A percentile compares a stretch with the other conserved stretches of the same genome.
These are phyloP conservation scores for Drosophila teissieri DNA, from an alignment of 1,140 invertebrate genomes.

Conservation along the genomic window DNA sequence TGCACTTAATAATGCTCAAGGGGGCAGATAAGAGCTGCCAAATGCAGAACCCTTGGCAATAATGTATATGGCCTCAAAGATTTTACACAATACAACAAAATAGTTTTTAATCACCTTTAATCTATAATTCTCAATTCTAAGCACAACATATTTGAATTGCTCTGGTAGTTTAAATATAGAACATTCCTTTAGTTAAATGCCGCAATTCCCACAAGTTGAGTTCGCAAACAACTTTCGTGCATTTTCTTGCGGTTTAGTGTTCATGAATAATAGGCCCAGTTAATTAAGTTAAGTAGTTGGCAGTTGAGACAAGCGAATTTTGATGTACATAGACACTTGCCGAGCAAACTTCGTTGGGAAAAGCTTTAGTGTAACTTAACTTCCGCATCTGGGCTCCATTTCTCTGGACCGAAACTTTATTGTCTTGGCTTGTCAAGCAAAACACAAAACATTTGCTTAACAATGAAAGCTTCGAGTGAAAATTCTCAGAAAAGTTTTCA, in stretches of 20 bases:
- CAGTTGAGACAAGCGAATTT: neutral
- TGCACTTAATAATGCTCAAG: constrained; percentile 28
- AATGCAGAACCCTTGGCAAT: neutral
- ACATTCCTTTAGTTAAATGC: neutral
- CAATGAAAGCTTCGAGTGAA: constrained; percentile 20
- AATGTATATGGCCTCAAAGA: neutral
- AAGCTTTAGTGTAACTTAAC: constrained; percentile 1
- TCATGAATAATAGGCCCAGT: constrained; percentile 26
- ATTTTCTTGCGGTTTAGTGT: constrained; percentile 16
- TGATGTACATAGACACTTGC: neutral
- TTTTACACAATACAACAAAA: no score
- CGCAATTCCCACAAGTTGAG: constrained; percentile 14
- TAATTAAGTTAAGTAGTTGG: constrained; percentile 40
- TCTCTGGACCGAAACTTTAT: neutral
- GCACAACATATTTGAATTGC: no score
- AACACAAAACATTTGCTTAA: constrained; percentile 19
- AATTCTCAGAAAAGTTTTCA: constrained; percentile 28
- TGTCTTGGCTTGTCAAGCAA: constrained; percentile 19
- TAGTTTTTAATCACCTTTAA: no score
- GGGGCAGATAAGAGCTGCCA: constrained; percentile 1
- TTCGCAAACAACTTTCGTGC: constrained; percentile 15
- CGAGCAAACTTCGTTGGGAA: neutral
- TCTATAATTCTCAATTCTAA: no score
- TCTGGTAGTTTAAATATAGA: no score
- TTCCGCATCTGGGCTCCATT: neutral